A percentile compares a stretch with the other conserved stretches of the same genome.
Conservation (phyloP, 2,888 invertebrate species). For the Perizoma affinitatum region DNA sequence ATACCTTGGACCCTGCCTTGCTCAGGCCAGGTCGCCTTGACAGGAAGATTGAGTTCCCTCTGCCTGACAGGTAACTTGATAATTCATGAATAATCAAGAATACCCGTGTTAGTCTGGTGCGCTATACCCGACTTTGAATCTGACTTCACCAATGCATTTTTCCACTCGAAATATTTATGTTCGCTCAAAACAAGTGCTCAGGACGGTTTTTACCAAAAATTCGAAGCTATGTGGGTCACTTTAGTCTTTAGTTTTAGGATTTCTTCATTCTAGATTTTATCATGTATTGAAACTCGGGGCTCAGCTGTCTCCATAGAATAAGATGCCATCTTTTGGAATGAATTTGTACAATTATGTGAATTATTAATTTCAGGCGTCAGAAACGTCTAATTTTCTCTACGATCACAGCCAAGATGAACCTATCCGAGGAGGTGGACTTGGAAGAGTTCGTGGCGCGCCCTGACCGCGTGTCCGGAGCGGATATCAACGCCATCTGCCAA, state of each 20-base stretch:
- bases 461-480: slow-evolving; percentile 99
- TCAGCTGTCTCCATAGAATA: too few species aligned
- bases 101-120: too few species aligned
- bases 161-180: too few species aligned
- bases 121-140: too few species aligned
- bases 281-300: too few species aligned
- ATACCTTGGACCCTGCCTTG: slow-evolving; percentile 99
- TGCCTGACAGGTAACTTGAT: slow-evolving; percentile 90
- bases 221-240: too few species aligned
- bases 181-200: too few species aligned
- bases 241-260: too few species aligned
- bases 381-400: slow-evolving; percentile 99
- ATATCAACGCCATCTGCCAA: slow-evolving; percentile 99
- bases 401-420: slow-evolving; percentile 98
- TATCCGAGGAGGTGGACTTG: slow-evolving; percentile 99
- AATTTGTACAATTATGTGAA: neutral
- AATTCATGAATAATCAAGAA: neutral
- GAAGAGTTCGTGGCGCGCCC: slow-evolving; percentile 99
- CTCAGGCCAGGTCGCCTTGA: slow-evolving; percentile 97
- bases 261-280: too few species aligned
- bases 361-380: slow-evolving; percentile 82
- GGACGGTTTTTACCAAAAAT: too few species aligned
- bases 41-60: slow-evolving; percentile 99
- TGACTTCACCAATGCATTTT: too few species aligned
- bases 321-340: too few species aligned